phyloP scores from a whole-genome alignment of 2,113 vertebrate genomes.

The Notothenia coriiceps region DNA sequence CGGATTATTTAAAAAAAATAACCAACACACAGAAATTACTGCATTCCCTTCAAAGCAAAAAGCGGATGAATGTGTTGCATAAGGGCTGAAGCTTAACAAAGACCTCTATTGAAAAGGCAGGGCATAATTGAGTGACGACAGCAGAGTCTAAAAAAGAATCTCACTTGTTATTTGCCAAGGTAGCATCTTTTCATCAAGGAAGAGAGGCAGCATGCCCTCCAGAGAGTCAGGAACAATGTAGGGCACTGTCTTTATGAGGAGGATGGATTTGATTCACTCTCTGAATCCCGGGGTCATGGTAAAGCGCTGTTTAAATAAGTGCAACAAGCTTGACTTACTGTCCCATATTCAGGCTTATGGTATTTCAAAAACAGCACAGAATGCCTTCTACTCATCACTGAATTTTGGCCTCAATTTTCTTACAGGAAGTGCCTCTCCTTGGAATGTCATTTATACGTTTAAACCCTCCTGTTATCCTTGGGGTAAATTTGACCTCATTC shows the following conservation, averaged over 20 bases:
- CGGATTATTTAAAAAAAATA: neutral
- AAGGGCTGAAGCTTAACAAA: slow-evolving; percentile 55
- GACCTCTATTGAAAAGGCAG: slow-evolving; percentile 54
- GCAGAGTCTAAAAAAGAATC: slow-evolving; percentile 54
- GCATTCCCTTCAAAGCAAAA: slow-evolving; percentile 31
- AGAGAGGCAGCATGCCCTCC: slow-evolving; percentile 51
- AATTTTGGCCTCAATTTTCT: slow-evolving; percentile 17
- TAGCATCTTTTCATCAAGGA: slow-evolving; percentile 69
- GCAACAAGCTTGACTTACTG: slow-evolving; percentile 51
- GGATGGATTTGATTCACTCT: slow-evolving; percentile 58
- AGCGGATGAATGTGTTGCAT: slow-evolving; percentile 39
- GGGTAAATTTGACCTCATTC: too few relatives aligned
- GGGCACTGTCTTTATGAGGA: slow-evolving; percentile 49
- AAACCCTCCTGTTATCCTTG: too few relatives aligned
- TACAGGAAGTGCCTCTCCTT: neutral
- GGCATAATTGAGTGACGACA: slow-evolving; percentile 66
- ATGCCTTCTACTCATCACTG: slow-evolving; percentile 1
- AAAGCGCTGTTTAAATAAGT: slow-evolving; percentile 53
- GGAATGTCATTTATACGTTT: slow-evolving; percentile 3
- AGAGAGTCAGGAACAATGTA: slow-evolving; percentile 54
- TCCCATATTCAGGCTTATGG: slow-evolving; percentile 35
- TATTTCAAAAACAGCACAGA: slow-evolving; percentile 21
- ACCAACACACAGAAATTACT: slow-evolving; percentile 10
- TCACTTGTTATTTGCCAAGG: slow-evolving; percentile 59
- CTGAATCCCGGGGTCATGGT: slow-evolving; percentile 63